phyloP scores from a whole-genome alignment of 2,888 invertebrate genomes.

The Globia sparganii region DNA sequence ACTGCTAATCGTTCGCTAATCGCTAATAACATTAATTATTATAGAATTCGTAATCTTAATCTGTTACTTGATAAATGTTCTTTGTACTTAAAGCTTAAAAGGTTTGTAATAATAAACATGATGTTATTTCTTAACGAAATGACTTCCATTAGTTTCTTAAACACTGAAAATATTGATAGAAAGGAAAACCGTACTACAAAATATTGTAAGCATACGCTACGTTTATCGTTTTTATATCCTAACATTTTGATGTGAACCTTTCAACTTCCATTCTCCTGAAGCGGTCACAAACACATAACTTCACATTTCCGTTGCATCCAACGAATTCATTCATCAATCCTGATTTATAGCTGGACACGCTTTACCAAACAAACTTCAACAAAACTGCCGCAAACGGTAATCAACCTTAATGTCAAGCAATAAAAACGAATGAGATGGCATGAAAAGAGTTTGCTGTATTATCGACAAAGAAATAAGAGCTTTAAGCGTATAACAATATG shows the following conservation, averaged over 20 bases:
- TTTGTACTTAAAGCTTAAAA: background rate
- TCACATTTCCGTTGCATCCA: slow-evolving; percentile 53
- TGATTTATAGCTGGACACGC: slow-evolving; percentile 65
- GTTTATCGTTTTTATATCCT: background rate
- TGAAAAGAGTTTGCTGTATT: slow-evolving; percentile 36
- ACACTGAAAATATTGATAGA: background rate
- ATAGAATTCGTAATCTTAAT: background rate
- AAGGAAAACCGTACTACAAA: background rate
- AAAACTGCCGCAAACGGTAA: slow-evolving; percentile 43
- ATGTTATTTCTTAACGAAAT: background rate
- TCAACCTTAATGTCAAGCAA: slow-evolving; percentile 52
- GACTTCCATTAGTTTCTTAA: background rate
- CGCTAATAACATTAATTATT: too few species aligned
- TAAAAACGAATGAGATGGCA: slow-evolving; percentile 48
- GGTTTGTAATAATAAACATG: background rate
- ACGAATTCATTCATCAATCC: slow-evolving; percentile 65
- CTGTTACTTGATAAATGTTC: background rate
- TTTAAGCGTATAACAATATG: background rate
- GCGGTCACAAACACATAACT: slow-evolving; percentile 40
- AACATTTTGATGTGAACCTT: slow-evolving; percentile 1
- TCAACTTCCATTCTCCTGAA: slow-evolving; percentile 16
- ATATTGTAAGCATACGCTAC: background rate
- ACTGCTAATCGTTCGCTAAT: background rate
- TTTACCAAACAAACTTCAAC: slow-evolving; percentile 39
- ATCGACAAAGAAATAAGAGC: slow-evolving; percentile 24